Conservation (phyloP, 2,888 invertebrate species). For the Lasiommata megera region DNA sequence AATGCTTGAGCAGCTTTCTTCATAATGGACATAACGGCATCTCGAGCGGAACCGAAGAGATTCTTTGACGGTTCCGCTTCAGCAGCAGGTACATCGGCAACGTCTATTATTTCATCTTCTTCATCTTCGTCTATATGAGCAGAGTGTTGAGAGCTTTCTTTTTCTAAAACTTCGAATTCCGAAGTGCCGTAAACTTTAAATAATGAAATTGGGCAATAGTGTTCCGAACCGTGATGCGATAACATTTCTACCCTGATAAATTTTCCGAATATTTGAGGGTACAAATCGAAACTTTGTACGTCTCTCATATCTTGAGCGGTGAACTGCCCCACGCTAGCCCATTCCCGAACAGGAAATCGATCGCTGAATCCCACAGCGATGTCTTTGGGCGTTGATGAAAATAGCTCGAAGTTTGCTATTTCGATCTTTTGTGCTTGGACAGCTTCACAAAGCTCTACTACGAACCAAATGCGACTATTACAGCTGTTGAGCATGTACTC, state of each 20-base stretch:
- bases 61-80: conserved; percentile 83
- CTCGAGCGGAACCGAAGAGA: conserved; percentile 92
- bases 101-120: conserved; percentile 84
- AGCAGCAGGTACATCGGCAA: conserved; percentile 68
- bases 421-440: conserved; percentile 97
- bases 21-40: conserved; percentile 95
- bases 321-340: conserved; percentile 94
- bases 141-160: conserved; percentile 87
- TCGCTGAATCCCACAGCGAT: conserved; percentile 94
- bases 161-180: conserved; percentile 94
- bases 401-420: conserved; percentile 98
- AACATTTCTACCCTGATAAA: conserved; percentile 95
- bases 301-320: conserved; percentile 92
- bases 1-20: conserved; percentile 94
- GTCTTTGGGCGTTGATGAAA: conserved; percentile 97
- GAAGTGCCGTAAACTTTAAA: conserved; percentile 97
- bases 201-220: conserved; percentile 98
- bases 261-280: conserved; percentile 92
- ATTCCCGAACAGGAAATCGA: conserved; percentile 94
- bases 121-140: conserved; percentile 84
- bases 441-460: conserved; percentile 98
- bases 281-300: conserved; percentile 91
- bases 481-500: conserved; percentile 99
- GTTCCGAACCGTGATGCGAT: conserved; percentile 97
- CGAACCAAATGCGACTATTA: conserved; percentile 95